Conservation (phyloP, 2,797 vertebrate species). For the Xenentodon cancila region DNA sequence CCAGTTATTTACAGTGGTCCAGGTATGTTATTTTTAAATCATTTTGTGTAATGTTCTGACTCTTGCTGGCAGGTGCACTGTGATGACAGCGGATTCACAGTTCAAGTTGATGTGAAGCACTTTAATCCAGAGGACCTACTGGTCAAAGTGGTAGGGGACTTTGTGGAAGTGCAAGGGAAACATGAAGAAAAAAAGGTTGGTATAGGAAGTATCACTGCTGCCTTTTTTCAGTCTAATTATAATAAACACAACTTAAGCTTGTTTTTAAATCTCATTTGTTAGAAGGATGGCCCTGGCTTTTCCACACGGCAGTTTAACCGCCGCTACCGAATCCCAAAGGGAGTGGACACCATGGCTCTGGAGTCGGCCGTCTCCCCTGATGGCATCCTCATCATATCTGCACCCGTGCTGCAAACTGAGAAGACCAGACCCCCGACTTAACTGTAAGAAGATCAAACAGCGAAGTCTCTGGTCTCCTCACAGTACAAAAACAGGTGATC, state of each 20-base stretch:
- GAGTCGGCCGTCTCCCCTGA: slow-evolving; percentile 82
- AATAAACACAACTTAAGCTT: slow-evolving; percentile 1
- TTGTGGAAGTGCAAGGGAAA: slow-evolving; percentile 84
- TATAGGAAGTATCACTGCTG: neutral
- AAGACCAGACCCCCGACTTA: slow-evolving; percentile 44
- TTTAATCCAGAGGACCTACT: slow-evolving; percentile 80
- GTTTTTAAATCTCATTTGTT: neutral
- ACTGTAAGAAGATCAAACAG: slow-evolving; percentile 19
- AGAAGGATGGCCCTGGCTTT: slow-evolving; percentile 76
- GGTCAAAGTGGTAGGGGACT: slow-evolving; percentile 83
- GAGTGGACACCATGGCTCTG: slow-evolving; percentile 80
- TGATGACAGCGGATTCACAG: slow-evolving; percentile 76
- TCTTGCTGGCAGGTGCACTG: slow-evolving; percentile 73
- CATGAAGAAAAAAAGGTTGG: slow-evolving; percentile 83
- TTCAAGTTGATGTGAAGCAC: slow-evolving; percentile 82
- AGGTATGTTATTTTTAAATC: no score
- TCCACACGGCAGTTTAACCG: slow-evolving; percentile 83
- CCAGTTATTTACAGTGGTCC: no score
- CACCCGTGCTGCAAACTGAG: slow-evolving; percentile 74
- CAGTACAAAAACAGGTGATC: slow-evolving; percentile 30
- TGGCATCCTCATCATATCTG: slow-evolving; percentile 80
- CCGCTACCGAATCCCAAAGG: slow-evolving; percentile 82
- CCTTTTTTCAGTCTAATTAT: neutral
- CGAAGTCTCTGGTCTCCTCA: slow-evolving; percentile 19
- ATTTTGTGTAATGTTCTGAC: neutral